Evolutionary conservation across 2,797 vertebrate species (phyloP), one percentile per base, ranked within the genome.

Genomic region (Adrianichthys oophorus): DNA sequence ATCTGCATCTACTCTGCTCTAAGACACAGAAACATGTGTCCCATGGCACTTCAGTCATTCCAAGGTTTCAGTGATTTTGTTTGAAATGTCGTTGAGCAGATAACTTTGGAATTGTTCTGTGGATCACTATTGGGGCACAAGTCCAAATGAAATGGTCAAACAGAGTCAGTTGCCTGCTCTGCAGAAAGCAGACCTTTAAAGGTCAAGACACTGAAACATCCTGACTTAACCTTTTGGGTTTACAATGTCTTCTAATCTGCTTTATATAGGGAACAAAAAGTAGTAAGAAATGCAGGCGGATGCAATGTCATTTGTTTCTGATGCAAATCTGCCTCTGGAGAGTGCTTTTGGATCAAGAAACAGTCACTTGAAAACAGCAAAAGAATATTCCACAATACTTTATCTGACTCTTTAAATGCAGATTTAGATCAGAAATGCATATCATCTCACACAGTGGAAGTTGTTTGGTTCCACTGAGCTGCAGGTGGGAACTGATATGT

Each of bases 311-410:
- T 65, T 78, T 23, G 29, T 69, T 75, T 80, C 15, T 14, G 12
- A 78, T 78, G 77, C 57, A 77, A 80, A 86, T 85, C 48, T 49
- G 64, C 53, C 52, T 42, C 64, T 63, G 12, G 0, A 29, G 26
- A 48, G 41, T 65, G 55, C 56, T 56, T 58, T 48, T 21, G 55
- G 57, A 72, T 75, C 62, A 52, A 60, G 17, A 48, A 41, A n/a
- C 56, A 18, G 13, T 26, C 48, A 46, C 57, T 23, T 47, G 52
- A 62, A 48, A 58, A 42, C 53, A 12, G 19, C 2, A 46, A 42
- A 42, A 18, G 66, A 67, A 56, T 18, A 49, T 67, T 61, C 63
- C 59, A 59, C 48, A 43, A 62, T 3, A 2, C 60, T 60, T 55
- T 48, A 41, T 18, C 59, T 1, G 19, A 51, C 26, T 26, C 26